Evolutionary conservation across 2,888 invertebrate genomes (phyloP).

Genomic region (Drosophila lutescens): DNA sequence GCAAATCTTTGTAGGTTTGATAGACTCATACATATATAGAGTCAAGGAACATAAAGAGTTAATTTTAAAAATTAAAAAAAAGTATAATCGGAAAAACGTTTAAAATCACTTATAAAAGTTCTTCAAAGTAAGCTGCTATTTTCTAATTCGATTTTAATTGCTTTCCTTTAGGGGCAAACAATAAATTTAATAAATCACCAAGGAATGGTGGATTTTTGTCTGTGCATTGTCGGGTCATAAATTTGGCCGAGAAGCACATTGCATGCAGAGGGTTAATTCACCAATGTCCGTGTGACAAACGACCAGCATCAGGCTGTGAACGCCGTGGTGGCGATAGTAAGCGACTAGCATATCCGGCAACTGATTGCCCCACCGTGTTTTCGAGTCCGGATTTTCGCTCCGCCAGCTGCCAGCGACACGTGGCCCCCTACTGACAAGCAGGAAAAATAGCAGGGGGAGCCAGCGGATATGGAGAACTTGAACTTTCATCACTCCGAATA

Average conservation of each 20-base stretch:
- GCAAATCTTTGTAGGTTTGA: too few species aligned
- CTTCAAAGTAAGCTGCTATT: too few species aligned
- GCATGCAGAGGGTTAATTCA: slow-evolving; percentile 58
- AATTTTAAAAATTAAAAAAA: too few species aligned
- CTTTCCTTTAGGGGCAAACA: background rate
- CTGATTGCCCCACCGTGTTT: slow-evolving; percentile 70
- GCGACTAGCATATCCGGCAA: slow-evolving; percentile 77
- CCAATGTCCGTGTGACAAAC: slow-evolving; percentile 76
- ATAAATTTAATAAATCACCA: background rate
- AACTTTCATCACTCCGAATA: slow-evolving; percentile 54
- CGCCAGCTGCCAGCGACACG: slow-evolving; percentile 62
- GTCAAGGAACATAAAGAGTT: too few species aligned
- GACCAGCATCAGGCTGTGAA: slow-evolving; percentile 76
- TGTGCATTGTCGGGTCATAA: slow-evolving; percentile 43
- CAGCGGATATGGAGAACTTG: slow-evolving; percentile 22
- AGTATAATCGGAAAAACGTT: too few species aligned
- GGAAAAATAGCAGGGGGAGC: slow-evolving; percentile 36
- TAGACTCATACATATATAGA: too few species aligned
- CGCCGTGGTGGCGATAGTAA: slow-evolving; percentile 81
- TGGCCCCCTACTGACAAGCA: slow-evolving; percentile 52
- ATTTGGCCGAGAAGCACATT: slow-evolving; percentile 45
- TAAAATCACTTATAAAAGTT: too few species aligned
- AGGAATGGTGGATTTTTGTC: background rate
- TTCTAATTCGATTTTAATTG: background rate
- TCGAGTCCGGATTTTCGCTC: slow-evolving; percentile 34